phyloP scores from a whole-genome alignment of 2,797 vertebrate genomes.

The Rhyacichthys aspro region DNA sequence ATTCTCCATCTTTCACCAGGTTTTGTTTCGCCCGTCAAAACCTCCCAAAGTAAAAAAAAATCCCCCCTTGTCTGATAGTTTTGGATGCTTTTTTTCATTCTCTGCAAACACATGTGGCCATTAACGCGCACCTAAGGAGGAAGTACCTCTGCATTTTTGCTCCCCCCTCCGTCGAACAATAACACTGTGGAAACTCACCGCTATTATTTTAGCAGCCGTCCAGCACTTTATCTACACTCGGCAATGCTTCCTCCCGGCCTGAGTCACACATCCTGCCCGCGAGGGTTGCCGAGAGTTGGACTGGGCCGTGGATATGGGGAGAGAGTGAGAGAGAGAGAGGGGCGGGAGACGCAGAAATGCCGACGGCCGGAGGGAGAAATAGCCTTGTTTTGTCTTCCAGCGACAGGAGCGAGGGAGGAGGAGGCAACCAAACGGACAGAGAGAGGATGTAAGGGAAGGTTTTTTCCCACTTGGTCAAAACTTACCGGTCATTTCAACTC shows the following conservation, averaged over 20 bases:
- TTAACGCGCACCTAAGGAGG: slow-evolving; percentile 51
- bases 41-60: slow-evolving; percentile 36
- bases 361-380: slow-evolving; percentile 58
- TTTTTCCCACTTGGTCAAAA: slow-evolving; percentile 53
- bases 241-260: slow-evolving; percentile 86
- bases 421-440: slow-evolving; percentile 53
- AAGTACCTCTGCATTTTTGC: slow-evolving; percentile 74
- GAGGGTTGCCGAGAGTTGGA: slow-evolving; percentile 40
- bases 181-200: slow-evolving; percentile 77
- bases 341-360: slow-evolving; percentile 27
- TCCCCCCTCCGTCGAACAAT: slow-evolving; percentile 75
- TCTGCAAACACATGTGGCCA: slow-evolving; percentile 35
- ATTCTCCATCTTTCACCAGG: slow-evolving; percentile 54
- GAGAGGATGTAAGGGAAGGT: slow-evolving; percentile 50
- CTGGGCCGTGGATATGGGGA: slow-evolving; percentile 14
- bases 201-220: slow-evolving; percentile 83
- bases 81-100: slow-evolving; percentile 47
- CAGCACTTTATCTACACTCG: slow-evolving; percentile 88
- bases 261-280: slow-evolving; percentile 74
- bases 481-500: slow-evolving; percentile 51
- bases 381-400: slow-evolving; percentile 69
- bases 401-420: slow-evolving; percentile 55
- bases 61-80: slow-evolving; percentile 30
- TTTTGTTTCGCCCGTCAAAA: slow-evolving; percentile 52
- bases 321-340: slow-evolving; percentile 22